phyloP scores from a whole-genome alignment of 2,797 vertebrate genomes.

The Oreochromis mossambicus region DNA sequence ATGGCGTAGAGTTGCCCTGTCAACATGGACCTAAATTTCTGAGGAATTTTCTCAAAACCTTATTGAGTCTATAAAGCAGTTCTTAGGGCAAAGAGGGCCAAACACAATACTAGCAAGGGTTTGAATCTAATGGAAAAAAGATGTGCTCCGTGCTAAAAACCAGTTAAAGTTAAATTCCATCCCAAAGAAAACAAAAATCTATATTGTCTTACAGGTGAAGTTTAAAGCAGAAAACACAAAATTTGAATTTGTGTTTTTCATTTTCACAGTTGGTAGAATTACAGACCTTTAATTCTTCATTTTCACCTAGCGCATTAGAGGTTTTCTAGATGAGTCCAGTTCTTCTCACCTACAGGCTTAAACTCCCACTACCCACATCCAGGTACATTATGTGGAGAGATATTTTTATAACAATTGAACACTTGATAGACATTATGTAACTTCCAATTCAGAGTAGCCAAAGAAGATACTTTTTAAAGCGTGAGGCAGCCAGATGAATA shows the following conservation, averaged over 20 bases:
- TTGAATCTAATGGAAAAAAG: neutral
- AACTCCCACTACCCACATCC: neutral
- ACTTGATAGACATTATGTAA: neutral
- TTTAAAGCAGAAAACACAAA: neutral
- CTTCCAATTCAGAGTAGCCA: neutral
- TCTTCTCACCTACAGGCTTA: neutral
- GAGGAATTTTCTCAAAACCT: neutral
- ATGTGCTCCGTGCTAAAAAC: neutral
- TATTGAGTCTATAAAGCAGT: neutral
- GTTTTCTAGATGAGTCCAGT: neutral
- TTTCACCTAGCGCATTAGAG: neutral
- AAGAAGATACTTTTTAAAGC: neutral
- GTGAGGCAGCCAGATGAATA: neutral
- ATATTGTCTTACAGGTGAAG: neutral
- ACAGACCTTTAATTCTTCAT: neutral
- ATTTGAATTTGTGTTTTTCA: neutral
- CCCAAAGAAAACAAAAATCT: neutral
- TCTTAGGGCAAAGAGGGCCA: neutral
- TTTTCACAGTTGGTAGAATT: neutral
- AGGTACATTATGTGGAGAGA: neutral
- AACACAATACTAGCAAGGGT: neutral
- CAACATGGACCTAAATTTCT: neutral
- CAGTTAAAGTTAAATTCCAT: neutral
- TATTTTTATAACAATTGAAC: slow-evolving; percentile 11
- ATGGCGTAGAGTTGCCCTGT: neutral